Percentiles rank a stretch among this genome's conserved stretches.
Conservation (phyloP, 1,140 invertebrate species). For the Ooceraea biroi region DNA sequence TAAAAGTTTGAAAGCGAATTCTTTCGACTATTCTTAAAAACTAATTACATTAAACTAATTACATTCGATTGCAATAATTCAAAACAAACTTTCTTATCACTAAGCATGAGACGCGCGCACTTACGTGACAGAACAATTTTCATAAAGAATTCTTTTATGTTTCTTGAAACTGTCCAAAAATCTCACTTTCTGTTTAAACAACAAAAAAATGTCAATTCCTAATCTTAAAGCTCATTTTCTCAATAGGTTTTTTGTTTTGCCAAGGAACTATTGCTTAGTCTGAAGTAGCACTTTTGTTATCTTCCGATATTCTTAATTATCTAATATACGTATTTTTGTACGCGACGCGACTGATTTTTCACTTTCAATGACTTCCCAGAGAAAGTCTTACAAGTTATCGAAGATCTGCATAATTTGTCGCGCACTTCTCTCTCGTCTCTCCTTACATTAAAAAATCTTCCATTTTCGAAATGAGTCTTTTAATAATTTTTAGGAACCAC, state of each 20-base stretch:
- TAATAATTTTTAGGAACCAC: background rate
- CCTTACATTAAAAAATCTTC: background rate
- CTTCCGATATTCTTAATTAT: background rate
- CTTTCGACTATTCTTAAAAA: slow-evolving; percentile 23
- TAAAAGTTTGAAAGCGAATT: slow-evolving; percentile 3
- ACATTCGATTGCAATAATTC: background rate
- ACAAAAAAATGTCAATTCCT: slow-evolving; percentile 41
- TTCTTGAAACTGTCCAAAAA: slow-evolving; percentile 5
- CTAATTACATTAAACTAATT: background rate
- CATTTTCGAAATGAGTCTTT: background rate
- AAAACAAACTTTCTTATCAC: background rate
- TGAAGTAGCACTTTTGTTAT: slow-evolving; percentile 19
- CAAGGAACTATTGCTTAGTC: slow-evolving; percentile 46
- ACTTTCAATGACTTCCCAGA: background rate
- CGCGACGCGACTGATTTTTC: background rate
- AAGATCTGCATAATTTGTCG: background rate
- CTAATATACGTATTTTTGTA: background rate
- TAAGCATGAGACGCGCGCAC: background rate
- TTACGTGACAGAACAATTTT: slow-evolving; percentile 25
- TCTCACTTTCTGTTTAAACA: background rate
- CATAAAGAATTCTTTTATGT: background rate
- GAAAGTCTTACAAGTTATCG: background rate
- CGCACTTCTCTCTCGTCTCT: background rate
- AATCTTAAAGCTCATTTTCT: slow-evolving; percentile 45
- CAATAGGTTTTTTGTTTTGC: slow-evolving; percentile 8